Conservation (phyloP, 2,797 vertebrate species). For the Parotocinclus haroldoi region DNA sequence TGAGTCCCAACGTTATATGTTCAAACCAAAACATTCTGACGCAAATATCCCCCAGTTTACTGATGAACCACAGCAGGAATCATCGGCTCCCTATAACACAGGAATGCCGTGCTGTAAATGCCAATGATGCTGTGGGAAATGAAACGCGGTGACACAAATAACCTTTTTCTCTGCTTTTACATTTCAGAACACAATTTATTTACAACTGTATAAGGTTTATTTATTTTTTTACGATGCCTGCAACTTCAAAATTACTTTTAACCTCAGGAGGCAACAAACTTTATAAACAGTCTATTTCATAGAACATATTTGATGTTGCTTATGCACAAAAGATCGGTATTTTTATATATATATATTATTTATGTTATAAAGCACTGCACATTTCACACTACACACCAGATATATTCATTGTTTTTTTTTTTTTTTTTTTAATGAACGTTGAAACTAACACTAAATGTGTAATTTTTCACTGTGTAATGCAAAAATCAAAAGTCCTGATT, state of each 20-base stretch:
- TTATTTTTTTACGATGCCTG: constrained; percentile 4
- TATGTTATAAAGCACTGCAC: no score
- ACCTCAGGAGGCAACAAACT: background rate
- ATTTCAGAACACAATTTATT: background rate
- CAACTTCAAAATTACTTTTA: background rate
- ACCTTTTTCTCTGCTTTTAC: background rate
- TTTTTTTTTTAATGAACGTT: no score
- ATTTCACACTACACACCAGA: no score
- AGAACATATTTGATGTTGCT: no score
- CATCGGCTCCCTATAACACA: background rate
- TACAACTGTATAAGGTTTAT: background rate
- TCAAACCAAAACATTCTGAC: background rate
- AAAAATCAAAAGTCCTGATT: no score
- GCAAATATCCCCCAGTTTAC: background rate
- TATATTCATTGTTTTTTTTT: no score
- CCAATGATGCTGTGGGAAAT: background rate
- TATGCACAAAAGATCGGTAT: no score
- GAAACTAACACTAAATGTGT: no score
- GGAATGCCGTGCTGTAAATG: background rate
- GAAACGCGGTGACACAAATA: background rate
- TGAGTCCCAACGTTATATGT: background rate
- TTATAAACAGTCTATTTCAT: no score
- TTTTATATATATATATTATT: no score
- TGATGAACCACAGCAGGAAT: background rate
- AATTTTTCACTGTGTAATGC: no score